Base-by-base conservation (phyloP, 2,113 vertebrate species). In the Saguinus midas region DNA sequence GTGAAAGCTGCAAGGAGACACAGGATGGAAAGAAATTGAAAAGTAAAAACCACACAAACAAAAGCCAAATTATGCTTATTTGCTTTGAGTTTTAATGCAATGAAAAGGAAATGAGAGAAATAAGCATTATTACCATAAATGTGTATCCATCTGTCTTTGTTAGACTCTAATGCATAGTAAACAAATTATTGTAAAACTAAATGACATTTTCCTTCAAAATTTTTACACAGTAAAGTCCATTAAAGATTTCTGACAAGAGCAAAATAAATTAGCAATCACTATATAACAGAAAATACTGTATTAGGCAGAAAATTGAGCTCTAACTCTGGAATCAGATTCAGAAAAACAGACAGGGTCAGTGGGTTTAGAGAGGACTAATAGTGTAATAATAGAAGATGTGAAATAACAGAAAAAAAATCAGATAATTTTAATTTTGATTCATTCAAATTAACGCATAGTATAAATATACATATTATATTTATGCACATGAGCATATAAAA, bases 111-210 rank as follows among this genome's bases (percentile, higher is more conserved):
- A 75, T 1, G 25, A 57, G n/a, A 80, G 9, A 61, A 70, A 84
- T 80, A 37, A 17, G 2, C 40, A 80, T 72, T 72, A 72, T 75
- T 40, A 75, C 20, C 29, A 45, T 78, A 78, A 68, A 52, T 58
- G 50, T 87, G 8, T 87, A 50, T 37, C 29, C 9, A 5, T 61
- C 29, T 83, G 18, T 35, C 37, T 92, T 95, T 92, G 50, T n/a
- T 82, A 82, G 23, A 55, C 8, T 76, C 40, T 73, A 73, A 64
- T 57, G 2, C 17, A 66, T 55, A 18, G 32, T 32, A 75, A 89
- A 61, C 84, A 50, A 93, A 83, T 25, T 89, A 18, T 83, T 88
- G 87, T 92, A 76, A 87, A 96, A 68, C 52, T 52, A 84, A 88
- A 37, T 57, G 72, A 35, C 57, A 40, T 21, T 82, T 61, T 96